phyloP scores from a whole-genome alignment of 2,797 vertebrate species.

The Danio albolineatus region DNA sequence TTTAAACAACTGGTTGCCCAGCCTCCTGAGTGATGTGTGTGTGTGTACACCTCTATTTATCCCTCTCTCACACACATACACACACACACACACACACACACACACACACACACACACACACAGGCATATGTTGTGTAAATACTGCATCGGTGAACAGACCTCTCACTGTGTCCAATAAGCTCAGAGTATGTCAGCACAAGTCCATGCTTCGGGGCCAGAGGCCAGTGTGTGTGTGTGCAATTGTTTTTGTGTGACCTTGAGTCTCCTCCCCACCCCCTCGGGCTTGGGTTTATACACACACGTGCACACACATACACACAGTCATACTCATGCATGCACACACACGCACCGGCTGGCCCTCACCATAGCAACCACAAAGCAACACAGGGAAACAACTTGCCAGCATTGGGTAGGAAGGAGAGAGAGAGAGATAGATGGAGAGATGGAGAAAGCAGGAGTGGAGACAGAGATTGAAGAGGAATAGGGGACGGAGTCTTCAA shows the following conservation, averaged over 20 bases:
- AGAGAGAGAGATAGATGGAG: slow-evolving; percentile 77
- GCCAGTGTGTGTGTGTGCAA: slow-evolving; percentile 46
- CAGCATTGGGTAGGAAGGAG: slow-evolving; percentile 79
- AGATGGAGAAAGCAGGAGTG: slow-evolving; percentile 62
- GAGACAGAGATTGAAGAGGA: slow-evolving; percentile 60
- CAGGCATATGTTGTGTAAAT: slow-evolving; percentile 75
- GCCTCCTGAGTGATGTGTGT: slow-evolving; percentile 71
- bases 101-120: not conserved
- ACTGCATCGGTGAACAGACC: slow-evolving; percentile 66
- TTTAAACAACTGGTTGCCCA: slow-evolving; percentile 81
- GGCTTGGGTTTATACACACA: slow-evolving; percentile 55
- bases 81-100: not conserved
- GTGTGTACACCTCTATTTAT: slow-evolving; percentile 3
- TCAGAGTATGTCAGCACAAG: slow-evolving; percentile 38
- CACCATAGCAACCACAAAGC: slow-evolving; percentile 91
- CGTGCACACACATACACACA: slow-evolving; percentile 64
- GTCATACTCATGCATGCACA: slow-evolving; percentile 54
- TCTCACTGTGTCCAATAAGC: slow-evolving; percentile 47
- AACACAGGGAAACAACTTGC: slow-evolving; percentile 92
- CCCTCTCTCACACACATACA: not conserved
- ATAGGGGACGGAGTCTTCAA: slow-evolving; percentile 54
- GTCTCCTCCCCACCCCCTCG: slow-evolving; percentile 62
- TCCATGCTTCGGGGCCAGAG: slow-evolving; percentile 45
- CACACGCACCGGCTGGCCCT: slow-evolving; percentile 84
- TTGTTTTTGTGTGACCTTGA: slow-evolving; percentile 75